Conservation (phyloP, 2,113 vertebrate genomes). For the Cyphomyrus discorhynchus region DNA sequence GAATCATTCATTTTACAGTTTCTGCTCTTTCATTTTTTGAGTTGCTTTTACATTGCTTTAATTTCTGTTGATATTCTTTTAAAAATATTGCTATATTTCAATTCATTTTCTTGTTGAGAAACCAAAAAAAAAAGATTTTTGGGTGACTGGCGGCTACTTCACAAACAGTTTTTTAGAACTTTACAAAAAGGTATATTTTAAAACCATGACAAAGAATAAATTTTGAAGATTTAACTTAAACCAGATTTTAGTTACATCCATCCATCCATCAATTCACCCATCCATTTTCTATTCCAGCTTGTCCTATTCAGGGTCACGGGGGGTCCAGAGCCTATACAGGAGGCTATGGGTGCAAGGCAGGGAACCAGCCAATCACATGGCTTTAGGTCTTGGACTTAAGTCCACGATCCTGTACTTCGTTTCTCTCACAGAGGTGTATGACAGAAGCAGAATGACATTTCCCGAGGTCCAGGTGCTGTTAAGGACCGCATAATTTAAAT, state of each 20-base stretch:
- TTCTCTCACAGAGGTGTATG: background rate
- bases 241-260: background rate
- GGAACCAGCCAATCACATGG: background rate
- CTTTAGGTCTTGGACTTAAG: background rate
- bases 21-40: background rate
- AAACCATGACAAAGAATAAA: background rate
- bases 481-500: background rate
- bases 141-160: background rate
- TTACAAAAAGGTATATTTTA: background rate
- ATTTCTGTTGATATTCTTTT: background rate
- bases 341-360: background rate
- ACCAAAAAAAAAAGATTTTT: background rate
- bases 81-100: too few species aligned
- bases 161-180: background rate
- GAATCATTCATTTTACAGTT: background rate
- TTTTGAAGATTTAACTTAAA: background rate
- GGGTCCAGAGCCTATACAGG: background rate
- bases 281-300: background rate
- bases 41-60: background rate
- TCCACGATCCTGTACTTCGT: background rate
- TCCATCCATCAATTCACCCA: background rate
- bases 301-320: background rate
- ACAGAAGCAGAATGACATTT: background rate
- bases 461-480: background rate
- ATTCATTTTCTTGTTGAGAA: background rate